Evolutionary conservation across 2,888 invertebrate species (phyloP).

Genomic region (Branchipolynoe longqiensis): DNA sequence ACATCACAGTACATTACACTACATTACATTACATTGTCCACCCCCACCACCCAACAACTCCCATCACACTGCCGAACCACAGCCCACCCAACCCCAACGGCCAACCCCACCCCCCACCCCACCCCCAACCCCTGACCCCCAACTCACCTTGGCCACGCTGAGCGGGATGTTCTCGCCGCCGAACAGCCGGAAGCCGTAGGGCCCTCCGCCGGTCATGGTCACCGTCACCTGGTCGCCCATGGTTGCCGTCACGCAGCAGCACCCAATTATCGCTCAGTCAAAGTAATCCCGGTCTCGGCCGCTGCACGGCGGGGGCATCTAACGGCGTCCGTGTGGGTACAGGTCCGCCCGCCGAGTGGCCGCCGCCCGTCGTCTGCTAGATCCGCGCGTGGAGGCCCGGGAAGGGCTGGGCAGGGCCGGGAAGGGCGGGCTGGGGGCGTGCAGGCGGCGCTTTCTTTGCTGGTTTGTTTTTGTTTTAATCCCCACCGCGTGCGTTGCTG

Average conservation of each 20-base stretch:
- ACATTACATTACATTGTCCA: no score
- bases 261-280: not conserved
- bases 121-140: no score
- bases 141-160: conserved; percentile 79
- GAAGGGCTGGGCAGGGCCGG: not conserved
- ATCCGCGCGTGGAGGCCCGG: no score
- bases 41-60: no score
- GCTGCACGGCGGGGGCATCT: no score
- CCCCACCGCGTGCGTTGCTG: no score
- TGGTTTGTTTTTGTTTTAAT: no score
- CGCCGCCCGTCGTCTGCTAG: not conserved
- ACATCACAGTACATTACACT: no score
- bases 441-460: not conserved
- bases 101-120: no score
- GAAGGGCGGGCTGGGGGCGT: not conserved
- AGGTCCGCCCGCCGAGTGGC: not conserved
- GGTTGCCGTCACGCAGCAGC: conserved; percentile 10
- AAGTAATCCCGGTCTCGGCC: not conserved
- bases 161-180: conserved; percentile 79
- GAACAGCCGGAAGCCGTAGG: conserved; percentile 81
- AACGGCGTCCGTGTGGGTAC: not conserved
- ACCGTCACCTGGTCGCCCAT: conserved; percentile 63
- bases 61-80: no score
- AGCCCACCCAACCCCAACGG: no score
- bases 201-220: conserved; percentile 78